Evolutionary conservation across 1,140 invertebrate genomes (phyloP).

Genomic region (Leptinotarsa texana): DNA sequence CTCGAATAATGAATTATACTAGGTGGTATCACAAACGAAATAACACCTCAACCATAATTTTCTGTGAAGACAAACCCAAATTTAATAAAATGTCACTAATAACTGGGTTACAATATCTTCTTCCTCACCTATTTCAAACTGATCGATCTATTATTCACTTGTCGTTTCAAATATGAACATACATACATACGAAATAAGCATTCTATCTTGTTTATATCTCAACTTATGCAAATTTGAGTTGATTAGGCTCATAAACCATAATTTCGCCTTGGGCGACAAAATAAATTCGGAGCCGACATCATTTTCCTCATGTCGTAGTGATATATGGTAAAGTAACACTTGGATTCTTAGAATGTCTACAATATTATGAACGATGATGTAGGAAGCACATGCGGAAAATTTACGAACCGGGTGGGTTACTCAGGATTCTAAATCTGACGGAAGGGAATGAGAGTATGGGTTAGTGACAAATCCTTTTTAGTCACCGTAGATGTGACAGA

Average conservation of each 20-base stretch:
- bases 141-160: no score
- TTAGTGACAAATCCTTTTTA: constrained; percentile 4
- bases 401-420: neutral
- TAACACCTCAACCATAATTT: no score
- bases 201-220: neutral
- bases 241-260: constrained; percentile 12
- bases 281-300: constrained; percentile 2
- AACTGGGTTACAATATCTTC: no score
- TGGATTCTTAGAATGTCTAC: constrained; percentile 10
- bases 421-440: constrained; percentile 7
- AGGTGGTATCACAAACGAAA: no score
- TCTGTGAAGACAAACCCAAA: no score
- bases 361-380: constrained; percentile 18
- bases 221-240: neutral
- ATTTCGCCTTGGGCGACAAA: neutral
- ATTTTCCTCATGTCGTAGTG: constrained; percentile 7
- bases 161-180: no score
- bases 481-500: neutral
- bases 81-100: no score
- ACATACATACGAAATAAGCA: neutral
- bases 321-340: constrained; percentile 14
- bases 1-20: no score
- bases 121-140: no score
- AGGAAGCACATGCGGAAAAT: constrained; percentile 17
- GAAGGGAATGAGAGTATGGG: neutral